Evolutionary conservation across 2,888 invertebrate genomes (phyloP), one percentile per base, ranked within the genome.

Genomic region (Drosophila merina): DNA sequence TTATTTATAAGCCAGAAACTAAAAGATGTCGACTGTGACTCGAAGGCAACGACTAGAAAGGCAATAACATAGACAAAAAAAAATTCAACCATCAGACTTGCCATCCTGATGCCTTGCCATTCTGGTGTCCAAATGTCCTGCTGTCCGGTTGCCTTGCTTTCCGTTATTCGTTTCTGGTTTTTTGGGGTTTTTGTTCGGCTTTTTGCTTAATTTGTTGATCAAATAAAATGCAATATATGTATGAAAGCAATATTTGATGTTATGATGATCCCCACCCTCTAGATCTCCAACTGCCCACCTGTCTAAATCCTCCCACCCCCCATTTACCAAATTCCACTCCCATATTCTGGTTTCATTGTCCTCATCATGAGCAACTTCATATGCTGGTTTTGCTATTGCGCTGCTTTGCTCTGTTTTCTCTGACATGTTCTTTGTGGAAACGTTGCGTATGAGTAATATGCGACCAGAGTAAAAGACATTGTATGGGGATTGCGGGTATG

Each of bases 161-260:
- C 20, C 2, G 50, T 36, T 51, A 36, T 38, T 55, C 50, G 52
- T 54, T 30, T 45, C 59, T 40, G 6, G 40, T 58, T 72, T 66
- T 69, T 40, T 54, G 57, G 59, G 77, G 74, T 71, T 74, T 72
- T 60, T 60, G 51, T 67, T 72, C 69, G 66, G 62, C 58, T 68
- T 64, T 66, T 62, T 57, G 63, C 57, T 66, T 64, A 68, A 74
- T 76, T 79, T 80, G 78, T 76, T 77, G 78, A 75, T 69, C 58
- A 76, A 78, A 77, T 69, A 63, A 57, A 60, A 60, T 60, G 60
- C 57, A 47, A 60, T 60, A 60, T 73, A 73, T 75, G 67, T 79
- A 70, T 80, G 77, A 68, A 57, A 70, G 67, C 74, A 75, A 56
- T 81, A 81, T 83, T 81, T 81, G 80, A 80, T 79, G 83, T 80